phyloP scores from a whole-genome alignment of 2,113 vertebrate species.

The Muntiacus muntjak region DNA sequence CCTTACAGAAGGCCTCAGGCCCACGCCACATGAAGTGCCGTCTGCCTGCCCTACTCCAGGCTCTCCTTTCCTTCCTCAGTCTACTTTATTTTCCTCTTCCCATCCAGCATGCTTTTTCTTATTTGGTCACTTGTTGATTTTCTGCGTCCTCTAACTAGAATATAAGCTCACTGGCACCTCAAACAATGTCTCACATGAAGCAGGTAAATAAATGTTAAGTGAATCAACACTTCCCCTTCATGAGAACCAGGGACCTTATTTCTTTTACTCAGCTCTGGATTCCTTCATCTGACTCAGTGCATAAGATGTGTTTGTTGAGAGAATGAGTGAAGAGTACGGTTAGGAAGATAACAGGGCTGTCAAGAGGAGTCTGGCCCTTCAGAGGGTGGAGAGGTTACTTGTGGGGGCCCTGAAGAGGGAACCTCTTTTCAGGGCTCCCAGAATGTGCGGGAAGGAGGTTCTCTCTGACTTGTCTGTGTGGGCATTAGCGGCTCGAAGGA shows the following conservation, averaged over 20 bases:
- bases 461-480: background rate
- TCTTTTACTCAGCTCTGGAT: background rate
- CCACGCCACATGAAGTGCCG: rapidly evolving
- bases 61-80: background rate
- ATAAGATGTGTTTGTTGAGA: background rate
- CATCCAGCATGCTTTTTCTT: background rate
- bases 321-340: background rate
- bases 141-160: background rate
- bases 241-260: background rate
- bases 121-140: background rate
- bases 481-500: background rate
- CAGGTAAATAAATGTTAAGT: background rate
- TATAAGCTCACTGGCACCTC: background rate
- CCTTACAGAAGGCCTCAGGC: background rate
- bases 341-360: background rate
- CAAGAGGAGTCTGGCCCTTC: background rate
- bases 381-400: background rate
- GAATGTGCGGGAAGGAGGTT: background rate
- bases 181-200: background rate
- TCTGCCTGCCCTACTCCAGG: background rate
- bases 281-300: background rate
- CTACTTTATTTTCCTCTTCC: background rate
- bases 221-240: background rate
- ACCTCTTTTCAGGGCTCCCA: background rate
- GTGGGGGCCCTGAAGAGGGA: background rate